Percentiles rank a stretch among this genome's conserved stretches.
phyloP scores from a whole-genome alignment of 2,797 vertebrate genomes.

The Hypotaenidia philippensis region DNA sequence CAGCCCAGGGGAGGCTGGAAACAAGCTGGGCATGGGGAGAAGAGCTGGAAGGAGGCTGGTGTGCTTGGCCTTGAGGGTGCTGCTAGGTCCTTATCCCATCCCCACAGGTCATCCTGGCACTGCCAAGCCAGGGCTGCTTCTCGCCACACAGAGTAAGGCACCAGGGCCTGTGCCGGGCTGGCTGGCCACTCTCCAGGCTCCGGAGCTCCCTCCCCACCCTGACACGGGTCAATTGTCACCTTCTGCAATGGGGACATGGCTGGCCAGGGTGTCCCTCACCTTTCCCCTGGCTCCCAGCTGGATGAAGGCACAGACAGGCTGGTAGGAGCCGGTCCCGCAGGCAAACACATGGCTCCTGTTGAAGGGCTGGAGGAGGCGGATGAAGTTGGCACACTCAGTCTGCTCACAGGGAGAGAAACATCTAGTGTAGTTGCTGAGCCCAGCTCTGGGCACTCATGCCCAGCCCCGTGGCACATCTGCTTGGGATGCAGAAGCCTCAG shows the following conservation, averaged over 20 bases:
- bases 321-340: slow-evolving; percentile 88
- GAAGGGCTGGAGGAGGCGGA: slow-evolving; percentile 87
- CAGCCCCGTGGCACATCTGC: not conserved
- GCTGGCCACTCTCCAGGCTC: rapidly evolving
- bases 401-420: slow-evolving; percentile 31
- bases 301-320: slow-evolving; percentile 84
- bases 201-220: not conserved
- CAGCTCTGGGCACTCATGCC: rapidly evolving
- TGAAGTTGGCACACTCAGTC: slow-evolving; percentile 91
- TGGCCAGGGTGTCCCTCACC: slow-evolving; percentile 22
- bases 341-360: slow-evolving; percentile 87
- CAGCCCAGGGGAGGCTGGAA: not conserved
- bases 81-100: not conserved
- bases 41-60: not conserved
- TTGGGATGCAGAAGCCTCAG: not conserved
- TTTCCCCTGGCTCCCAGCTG: slow-evolving; percentile 48
- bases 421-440: not conserved
- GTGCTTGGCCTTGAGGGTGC: rapidly evolving
- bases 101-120: not conserved
- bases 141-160: rapidly evolving
- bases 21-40: not conserved
- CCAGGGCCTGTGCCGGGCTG: not conserved
- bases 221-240: not conserved
- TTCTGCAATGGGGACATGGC: rapidly evolving
- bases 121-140: not conserved